Evolutionary conservation across 1,140 invertebrate species (phyloP).

Genomic region (Metopolophium dirhodum): DNA sequence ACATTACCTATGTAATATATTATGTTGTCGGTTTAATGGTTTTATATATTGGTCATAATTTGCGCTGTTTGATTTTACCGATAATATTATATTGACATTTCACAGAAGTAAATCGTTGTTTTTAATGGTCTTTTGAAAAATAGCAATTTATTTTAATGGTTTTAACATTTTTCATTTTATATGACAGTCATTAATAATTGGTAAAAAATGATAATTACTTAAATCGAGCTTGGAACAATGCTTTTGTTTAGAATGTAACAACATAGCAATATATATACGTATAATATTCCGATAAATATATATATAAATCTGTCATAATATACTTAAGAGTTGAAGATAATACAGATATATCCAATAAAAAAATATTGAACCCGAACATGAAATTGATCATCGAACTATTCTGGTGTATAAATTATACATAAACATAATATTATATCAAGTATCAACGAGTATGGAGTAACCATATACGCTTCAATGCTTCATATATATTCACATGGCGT

Average conservation of each 20-base stretch:
- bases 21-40: neutral
- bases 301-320: neutral
- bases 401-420: no score
- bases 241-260: neutral
- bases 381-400: neutral
- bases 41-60: slow-evolving; percentile 10
- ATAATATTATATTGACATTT: neutral
- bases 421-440: no score
- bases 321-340: neutral
- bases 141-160: slow-evolving; percentile 4
- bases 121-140: neutral
- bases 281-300: neutral
- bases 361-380: neutral
- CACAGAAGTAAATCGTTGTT: neutral
- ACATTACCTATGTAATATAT: neutral
- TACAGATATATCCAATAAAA: neutral
- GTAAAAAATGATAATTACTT: slow-evolving; percentile 1
- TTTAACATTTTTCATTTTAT: slow-evolving; percentile 7
- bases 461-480: neutral
- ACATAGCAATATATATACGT: neutral
- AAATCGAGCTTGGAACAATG: neutral
- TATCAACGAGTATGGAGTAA: no score
- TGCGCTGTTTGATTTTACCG: neutral
- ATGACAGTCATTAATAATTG: neutral
- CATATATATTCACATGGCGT: neutral